Percentiles rank a stretch among this genome's conserved stretches.
Evolutionary conservation across 1,140 invertebrate species (phyloP).

Genomic region (Pseudomyrmex cubaensis): DNA sequence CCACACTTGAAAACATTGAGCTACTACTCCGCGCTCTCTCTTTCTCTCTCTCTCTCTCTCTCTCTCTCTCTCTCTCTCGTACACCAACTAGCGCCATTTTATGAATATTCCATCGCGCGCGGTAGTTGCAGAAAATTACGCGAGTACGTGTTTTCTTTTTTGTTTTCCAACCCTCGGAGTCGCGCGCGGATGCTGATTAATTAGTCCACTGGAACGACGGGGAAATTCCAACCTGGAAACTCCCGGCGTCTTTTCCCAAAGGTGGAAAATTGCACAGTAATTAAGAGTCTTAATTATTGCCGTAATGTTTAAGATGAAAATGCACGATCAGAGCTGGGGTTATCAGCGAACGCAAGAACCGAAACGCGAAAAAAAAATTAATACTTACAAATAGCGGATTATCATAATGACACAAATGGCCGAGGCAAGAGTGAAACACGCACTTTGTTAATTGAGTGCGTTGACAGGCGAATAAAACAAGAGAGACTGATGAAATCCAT

Average conservation of each 20-base stretch:
- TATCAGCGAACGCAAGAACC: too few species aligned
- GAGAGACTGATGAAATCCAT: slow-evolving; percentile 40
- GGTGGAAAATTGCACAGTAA: slow-evolving; percentile 2
- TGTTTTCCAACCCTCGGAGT: not conserved
- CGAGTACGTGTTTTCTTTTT: slow-evolving; percentile 29
- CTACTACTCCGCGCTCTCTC: slow-evolving; percentile 1
- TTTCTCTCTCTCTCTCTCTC: not conserved
- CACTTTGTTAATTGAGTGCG: slow-evolving; percentile 21
- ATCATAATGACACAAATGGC: too few species aligned
- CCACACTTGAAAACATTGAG: slow-evolving; percentile 61
- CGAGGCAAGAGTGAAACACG: too few species aligned
- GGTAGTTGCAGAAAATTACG: slow-evolving; percentile 45
- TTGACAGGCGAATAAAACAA: slow-evolving; percentile 46
- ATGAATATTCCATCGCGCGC: slow-evolving; percentile 65
- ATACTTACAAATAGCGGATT: too few species aligned
- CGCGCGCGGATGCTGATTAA: slow-evolving; percentile 33
- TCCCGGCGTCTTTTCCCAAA: not conserved
- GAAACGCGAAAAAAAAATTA: too few species aligned
- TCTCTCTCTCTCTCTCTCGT: too few species aligned
- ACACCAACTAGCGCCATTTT: slow-evolving; percentile 40
- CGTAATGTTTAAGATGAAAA: too few species aligned
- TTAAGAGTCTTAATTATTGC: too few species aligned
- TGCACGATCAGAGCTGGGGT: too few species aligned
- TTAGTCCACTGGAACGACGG: slow-evolving; percentile 45
- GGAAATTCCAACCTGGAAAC: slow-evolving; percentile 31